Evolutionary conservation across 92 coral and sea anemone species (phyloP), one percentile per base, ranked within the genome.

Genomic region (Paragorgia papillata): DNA sequence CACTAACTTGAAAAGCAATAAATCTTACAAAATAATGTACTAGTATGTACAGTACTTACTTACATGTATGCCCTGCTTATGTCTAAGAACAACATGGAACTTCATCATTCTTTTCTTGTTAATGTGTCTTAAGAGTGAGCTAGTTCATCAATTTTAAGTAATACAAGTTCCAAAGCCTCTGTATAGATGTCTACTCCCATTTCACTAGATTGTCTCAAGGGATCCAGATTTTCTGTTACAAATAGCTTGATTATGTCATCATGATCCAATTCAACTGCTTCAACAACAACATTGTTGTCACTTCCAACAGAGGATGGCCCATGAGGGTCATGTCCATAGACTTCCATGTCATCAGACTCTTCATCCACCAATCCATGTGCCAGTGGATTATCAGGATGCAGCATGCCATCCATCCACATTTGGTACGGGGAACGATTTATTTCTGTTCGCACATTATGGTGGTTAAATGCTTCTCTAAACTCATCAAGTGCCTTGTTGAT

Each of bases 321-420:
- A 57, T 69, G 76, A 35, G 86, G 83, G 69, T 85, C 89, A 43
- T 81, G 73, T 31, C 86, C 89, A 81, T 73, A 85, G 73, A 73
- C 59, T 29, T 15, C 1, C 68, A 70, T 73, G 57, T 62, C 75
- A n/a, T n/a, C n/a, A 21, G 76, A 64, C 20, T 74, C 78, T 39
- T 81, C 79, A 53, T 85, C 89, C 30, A 64, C 49, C 32, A 17
- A 25, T 54, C 83, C 83, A 68, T 75, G 51, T 41, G 86, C 76
- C 62, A 79, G 76, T 6, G 86, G 91, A 62, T 87, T 84, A 62
- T 66, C 75, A 35, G 64, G 55, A 66, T 75, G 60, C 58, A 62
- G 54, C 90, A 84, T 84, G 28, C 86, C 91, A 87, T 87, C 80
- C 28, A 69, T 67, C 86, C 91, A 84, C 74, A 87, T 74, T 63